Evolutionary conservation across 30 jellyfish, hydroid and myxozoan genomes (phyloP), one percentile per base, ranked within the genome.

Genomic region (Rhopilema esculentum): DNA sequence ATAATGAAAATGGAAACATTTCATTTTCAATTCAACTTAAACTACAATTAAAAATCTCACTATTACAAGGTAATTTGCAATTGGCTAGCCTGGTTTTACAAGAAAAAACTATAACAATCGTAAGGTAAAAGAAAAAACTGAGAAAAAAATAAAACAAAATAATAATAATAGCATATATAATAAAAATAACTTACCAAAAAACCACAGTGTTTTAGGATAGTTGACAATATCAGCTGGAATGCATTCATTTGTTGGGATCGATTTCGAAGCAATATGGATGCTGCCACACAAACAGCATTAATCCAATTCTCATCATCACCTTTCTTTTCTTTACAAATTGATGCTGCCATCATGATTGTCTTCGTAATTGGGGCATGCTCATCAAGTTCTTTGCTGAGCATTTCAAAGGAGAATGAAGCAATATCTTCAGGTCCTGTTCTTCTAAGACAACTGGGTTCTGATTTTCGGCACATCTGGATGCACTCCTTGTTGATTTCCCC

Each of bases 181-280:
- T n/a, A n/a, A n/a, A n/a, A 8, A 65, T 19, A 65, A 65, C 28
- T 65, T 65, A 65, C 75, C 75, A 63, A 19, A 24, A 63, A 63
- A 24, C 72, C 72, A 63, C 29, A 63, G 29, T 63, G 72, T 24
- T 63, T 26, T n/a, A 65, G 75, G 31, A 65, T 65, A n/a, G n/a
- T 65, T 65, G 75, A n/a, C 75, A 65, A n/a, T 28, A 70, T 26
- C 63, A 70, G 63, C 81, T 70, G 81, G 57, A 70, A 27, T 27
- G 81, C 81, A 26, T 27, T 70, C 81, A 70, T 70, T 31, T 70
- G 23, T 70, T 70, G 81, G 29, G 81, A 26, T 26, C 81, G 63
- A 31, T 70, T 70, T 70, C 63, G 57, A 27, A 70, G 61, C 49
- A 70, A 31, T 26, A 70, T 31, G 33, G 57, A 27, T 26, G 81